phyloP scores from a whole-genome alignment of 2,797 vertebrate genomes.

The Semaprochilodus insignis region DNA sequence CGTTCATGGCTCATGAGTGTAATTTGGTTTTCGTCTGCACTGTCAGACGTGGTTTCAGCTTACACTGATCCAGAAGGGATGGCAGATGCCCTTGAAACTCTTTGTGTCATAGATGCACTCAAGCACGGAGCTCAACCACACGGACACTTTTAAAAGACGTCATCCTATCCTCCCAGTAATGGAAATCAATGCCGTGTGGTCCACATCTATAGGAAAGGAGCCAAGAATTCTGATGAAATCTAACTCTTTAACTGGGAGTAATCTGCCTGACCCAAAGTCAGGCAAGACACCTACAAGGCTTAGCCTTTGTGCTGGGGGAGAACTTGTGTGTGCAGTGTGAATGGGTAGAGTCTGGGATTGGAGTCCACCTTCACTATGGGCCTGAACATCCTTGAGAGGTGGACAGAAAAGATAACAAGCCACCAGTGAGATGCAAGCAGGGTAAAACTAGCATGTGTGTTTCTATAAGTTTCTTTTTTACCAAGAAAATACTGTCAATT shows the following conservation, averaged over 20 bases:
- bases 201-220: constrained; percentile 35
- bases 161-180: constrained; percentile 55
- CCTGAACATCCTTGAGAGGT: too few species aligned
- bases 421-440: too few species aligned
- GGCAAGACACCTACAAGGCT: constrained; percentile 18
- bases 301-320: background rate
- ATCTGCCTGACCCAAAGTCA: constrained; percentile 38
- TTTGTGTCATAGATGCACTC: constrained; percentile 36
- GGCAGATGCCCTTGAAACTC: constrained; percentile 59
- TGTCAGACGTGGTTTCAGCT: constrained; percentile 39
- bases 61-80: constrained; percentile 45
- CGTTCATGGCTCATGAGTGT: background rate
- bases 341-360: too few species aligned
- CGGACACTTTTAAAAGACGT: constrained; percentile 53
- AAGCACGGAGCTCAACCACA: constrained; percentile 32
- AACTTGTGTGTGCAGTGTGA: too few species aligned
- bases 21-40: constrained; percentile 31
- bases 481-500: too few species aligned
- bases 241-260: constrained; percentile 32
- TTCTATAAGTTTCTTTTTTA: too few species aligned
- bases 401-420: too few species aligned
- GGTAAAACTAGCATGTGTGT: too few species aligned
- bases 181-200: constrained; percentile 61
- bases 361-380: too few species aligned
- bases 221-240: constrained; percentile 28